Evolutionary conservation across 1,140 invertebrate genomes (phyloP), one percentile per base, ranked within the genome.

Genomic region (Papilio xuthus): DNA sequence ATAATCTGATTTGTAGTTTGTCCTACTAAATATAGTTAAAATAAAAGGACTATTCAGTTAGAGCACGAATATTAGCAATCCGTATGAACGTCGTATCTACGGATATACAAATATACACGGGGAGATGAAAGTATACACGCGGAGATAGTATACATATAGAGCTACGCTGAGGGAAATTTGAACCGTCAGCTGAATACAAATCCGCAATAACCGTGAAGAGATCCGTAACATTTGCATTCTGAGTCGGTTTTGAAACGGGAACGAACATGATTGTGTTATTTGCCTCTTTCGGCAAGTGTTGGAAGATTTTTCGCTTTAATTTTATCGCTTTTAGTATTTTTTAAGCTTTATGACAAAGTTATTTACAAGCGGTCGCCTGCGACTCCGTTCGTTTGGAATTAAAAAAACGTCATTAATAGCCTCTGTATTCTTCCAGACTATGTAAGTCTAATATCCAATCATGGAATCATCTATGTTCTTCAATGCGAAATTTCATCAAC

Each of bases 121-220:
- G 10, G 9, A 60, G 56, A 60, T 23, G 26, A 1, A 63, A 63
- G 26, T 63, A 23, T 60, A 32, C 26, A 63, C 23, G 12, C 12
- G 60, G 23, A 32, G 60, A 63, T 28, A 23, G 12, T 26, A 63
- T 32, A 63, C 4, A 32, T 63, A 63, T 23, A 15, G 37, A 47
- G 41, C 20, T 47, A 72, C 70, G 70, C 67, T 28, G 15, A 44
- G 32, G 15, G 20, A 72, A 72, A 44, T 72, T 72, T 72, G 41
- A 72, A 72, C 70, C 70, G 70, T 72, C 70, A 44, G 41, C 42
- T 72, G 70, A 72, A 72, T 72, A 72, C 70, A 72, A 72, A 72
- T 72, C 70, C 70, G 70, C 70, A 47, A 72, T 72, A 72, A 44
- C 70, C 41, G 70, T 72, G 70, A 42, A 44, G n/a, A 72, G 37